Conservation (phyloP, 2,888 invertebrate genomes). For the Dichetophora obliterata region DNA sequence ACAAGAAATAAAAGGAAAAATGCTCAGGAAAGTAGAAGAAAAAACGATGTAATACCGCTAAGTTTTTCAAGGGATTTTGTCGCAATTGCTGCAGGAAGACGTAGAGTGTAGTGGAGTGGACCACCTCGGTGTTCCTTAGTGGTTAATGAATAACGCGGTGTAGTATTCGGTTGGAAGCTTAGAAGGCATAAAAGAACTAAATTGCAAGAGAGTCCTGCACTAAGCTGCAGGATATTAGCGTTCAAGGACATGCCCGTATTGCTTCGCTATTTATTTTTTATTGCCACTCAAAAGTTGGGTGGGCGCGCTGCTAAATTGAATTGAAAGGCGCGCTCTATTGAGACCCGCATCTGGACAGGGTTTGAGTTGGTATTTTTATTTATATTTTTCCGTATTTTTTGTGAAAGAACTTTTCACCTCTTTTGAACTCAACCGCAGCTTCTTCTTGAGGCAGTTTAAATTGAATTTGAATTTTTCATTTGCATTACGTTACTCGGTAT, state of each 20-base stretch:
- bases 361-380: background rate
- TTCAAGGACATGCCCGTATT: slow-evolving; percentile 36
- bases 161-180: background rate
- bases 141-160: slow-evolving; percentile 29
- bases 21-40: slow-evolving; percentile 45
- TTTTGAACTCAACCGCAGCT: slow-evolving; percentile 43
- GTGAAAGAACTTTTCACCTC: slow-evolving; percentile 48
- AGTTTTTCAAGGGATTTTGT: slow-evolving; percentile 60
- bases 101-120: slow-evolving; percentile 37
- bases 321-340: slow-evolving; percentile 37
- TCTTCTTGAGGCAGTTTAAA: slow-evolving; percentile 55
- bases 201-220: slow-evolving; percentile 48
- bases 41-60: slow-evolving; percentile 59
- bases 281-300: slow-evolving; percentile 32
- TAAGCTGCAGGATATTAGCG: slow-evolving; percentile 38
- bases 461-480: slow-evolving; percentile 55
- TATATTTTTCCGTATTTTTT: no score
- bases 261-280: slow-evolving; percentile 48
- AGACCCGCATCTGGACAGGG: background rate
- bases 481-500: slow-evolving; percentile 21
- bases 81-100: slow-evolving; percentile 46
- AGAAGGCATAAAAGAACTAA: slow-evolving; percentile 46
- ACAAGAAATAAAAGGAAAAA: slow-evolving; percentile 55
- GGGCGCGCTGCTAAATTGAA: slow-evolving; percentile 39
- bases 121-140: slow-evolving; percentile 37